These are phyloP conservation scores for Brienomyrus longianalis DNA, from an alignment of 2,113 vertebrate genomes.

Conservation along the genomic window DNA sequence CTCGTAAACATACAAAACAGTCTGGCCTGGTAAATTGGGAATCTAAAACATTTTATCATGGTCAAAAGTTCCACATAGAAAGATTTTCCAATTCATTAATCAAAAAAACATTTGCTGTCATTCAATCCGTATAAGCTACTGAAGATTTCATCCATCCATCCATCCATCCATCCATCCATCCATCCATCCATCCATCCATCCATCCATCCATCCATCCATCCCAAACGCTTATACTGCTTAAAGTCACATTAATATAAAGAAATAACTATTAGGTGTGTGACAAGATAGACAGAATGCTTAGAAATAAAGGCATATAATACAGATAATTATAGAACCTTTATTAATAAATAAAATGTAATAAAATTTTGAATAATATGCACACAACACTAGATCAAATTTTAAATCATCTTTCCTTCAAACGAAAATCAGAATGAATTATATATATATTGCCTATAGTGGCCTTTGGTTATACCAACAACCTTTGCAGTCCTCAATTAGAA, in stretches of 20 bases:
- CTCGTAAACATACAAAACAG: neutral
- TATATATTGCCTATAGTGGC: conserved; percentile 25
- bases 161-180: neutral
- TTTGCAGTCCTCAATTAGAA: neutral
- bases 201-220: neutral
- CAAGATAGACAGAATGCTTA: neutral
- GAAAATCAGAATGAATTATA: neutral
- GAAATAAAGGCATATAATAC: neutral
- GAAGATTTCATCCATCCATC: neutral
- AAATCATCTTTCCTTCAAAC: neutral
- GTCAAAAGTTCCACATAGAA: neutral
- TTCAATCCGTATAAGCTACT: neutral
- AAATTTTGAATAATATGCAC: neutral
- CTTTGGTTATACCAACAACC: neutral
- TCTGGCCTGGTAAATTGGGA: neutral
- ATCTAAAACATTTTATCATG: neutral
- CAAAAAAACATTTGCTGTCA: neutral
- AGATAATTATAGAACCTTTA: neutral
- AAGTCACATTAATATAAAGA: neutral
- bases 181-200: neutral
- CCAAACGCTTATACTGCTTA: neutral
- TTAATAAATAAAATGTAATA: neutral
- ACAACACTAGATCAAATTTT: neutral
- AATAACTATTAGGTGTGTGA: neutral
- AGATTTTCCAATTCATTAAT: neutral